Evolutionary conservation across 2,797 vertebrate genomes (phyloP).

Genomic region (Chiloscyllium punctatum): DNA sequence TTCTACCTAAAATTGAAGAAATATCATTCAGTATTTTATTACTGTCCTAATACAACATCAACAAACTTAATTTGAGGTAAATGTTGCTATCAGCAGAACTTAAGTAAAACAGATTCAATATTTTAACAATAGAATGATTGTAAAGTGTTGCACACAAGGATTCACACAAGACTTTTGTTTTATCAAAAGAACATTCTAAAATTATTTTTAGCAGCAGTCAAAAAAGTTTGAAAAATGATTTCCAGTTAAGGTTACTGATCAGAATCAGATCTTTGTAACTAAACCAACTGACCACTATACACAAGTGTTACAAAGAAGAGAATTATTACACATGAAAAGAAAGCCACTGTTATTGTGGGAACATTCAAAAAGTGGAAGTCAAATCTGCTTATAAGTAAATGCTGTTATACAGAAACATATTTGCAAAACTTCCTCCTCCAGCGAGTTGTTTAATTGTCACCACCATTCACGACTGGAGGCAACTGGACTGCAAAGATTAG

Average conservation of each 20-base stretch:
- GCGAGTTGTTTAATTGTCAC: no score
- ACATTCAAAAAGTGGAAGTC: background rate
- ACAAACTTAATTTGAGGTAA: background rate
- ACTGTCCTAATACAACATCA: background rate
- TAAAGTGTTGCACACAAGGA: background rate
- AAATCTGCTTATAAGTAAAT: background rate
- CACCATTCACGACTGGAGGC: no score
- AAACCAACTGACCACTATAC: background rate
- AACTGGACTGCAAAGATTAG: no score
- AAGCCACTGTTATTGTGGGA: background rate
- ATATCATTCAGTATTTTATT: background rate
- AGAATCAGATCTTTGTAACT: background rate
- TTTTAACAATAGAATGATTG: background rate
- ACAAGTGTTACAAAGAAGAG: no score
- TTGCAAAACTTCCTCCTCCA: background rate
- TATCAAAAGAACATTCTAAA: background rate
- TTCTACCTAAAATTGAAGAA: slow-evolving; percentile 70
- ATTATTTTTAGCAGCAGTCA: background rate
- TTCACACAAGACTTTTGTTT: background rate
- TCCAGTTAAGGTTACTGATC: background rate
- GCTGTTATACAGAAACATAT: background rate
- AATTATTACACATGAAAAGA: background rate
- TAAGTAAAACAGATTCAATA: background rate
- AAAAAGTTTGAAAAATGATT: background rate
- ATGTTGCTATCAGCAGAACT: background rate